Conservation (phyloP, 1,140 invertebrate genomes). For the Drosophila triauraria region DNA sequence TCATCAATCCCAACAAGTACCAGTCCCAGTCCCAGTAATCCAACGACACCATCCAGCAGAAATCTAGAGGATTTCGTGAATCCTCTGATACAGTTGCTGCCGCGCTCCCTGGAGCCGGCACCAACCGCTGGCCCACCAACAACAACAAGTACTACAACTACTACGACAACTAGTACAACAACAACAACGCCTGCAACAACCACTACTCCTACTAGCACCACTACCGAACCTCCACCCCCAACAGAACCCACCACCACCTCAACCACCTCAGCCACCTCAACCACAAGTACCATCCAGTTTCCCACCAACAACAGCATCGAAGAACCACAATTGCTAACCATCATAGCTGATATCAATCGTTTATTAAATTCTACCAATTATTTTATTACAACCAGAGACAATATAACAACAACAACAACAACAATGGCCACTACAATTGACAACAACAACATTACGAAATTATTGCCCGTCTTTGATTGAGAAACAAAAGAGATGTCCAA, state of each 20-base stretch:
- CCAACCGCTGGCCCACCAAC: slow-evolving; percentile 6
- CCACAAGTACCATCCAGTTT: slow-evolving; percentile 33
- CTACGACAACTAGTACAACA: slow-evolving; percentile 22
- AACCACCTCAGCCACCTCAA: slow-evolving; percentile 25
- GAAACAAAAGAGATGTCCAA: slow-evolving; percentile 2
- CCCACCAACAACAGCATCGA: slow-evolving; percentile 68
- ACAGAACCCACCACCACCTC: slow-evolving; percentile 41
- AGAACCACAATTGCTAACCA: slow-evolving; percentile 75
- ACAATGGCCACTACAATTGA: slow-evolving; percentile 53
- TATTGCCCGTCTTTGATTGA: slow-evolving; percentile 72
- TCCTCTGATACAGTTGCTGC: slow-evolving; percentile 34
- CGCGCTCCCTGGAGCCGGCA: slow-evolving; percentile 55
- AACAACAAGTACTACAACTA: slow-evolving; percentile 6
- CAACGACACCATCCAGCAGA: slow-evolving; percentile 31
- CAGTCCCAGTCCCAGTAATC: slow-evolving; percentile 39
- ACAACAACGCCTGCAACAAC: slow-evolving; percentile 33
- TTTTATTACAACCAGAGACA: slow-evolving; percentile 85
- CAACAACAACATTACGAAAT: slow-evolving; percentile 72
- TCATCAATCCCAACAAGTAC: slow-evolving; percentile 28
- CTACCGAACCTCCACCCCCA: slow-evolving; percentile 32
- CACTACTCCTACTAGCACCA: slow-evolving; percentile 28
- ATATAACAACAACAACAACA: slow-evolving; percentile 66
- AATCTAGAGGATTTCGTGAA: slow-evolving; percentile 1
- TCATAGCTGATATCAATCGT: slow-evolving; percentile 82
- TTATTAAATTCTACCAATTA: slow-evolving; percentile 85